Percentiles rank a stretch among this genome's conserved stretches.
These are phyloP conservation scores for Gnatocerus cornutus DNA, from an alignment of 2,888 invertebrate species.

Conservation along the genomic window DNA sequence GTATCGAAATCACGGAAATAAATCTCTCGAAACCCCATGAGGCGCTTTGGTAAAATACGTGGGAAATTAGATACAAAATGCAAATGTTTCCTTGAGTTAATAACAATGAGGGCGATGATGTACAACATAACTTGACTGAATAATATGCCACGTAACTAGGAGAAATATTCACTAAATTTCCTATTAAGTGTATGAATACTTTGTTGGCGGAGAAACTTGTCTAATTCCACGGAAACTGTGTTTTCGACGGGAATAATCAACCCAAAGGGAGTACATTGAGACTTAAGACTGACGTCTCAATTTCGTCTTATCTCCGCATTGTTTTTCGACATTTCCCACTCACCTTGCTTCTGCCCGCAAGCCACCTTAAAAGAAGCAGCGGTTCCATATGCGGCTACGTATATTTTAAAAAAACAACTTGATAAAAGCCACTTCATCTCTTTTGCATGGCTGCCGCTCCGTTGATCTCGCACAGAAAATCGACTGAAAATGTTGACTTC, in stretches of 20 bases:
- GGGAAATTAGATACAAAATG: conserved; percentile 42
- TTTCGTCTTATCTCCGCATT: conserved; percentile 53
- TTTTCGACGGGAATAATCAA: conserved; percentile 44
- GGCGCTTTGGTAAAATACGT: conserved; percentile 15
- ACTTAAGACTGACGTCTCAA: conserved; percentile 52
- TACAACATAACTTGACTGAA: conserved; percentile 9
- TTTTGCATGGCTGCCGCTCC: conserved; percentile 35
- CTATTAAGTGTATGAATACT: conserved; percentile 13
- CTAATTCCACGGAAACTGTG: conserved; percentile 38
- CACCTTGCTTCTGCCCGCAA: conserved; percentile 39
- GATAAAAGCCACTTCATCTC: conserved; percentile 44
- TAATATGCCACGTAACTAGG: conserved; percentile 7
- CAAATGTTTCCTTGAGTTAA: conserved; percentile 37
- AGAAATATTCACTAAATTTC: conserved; percentile 8
- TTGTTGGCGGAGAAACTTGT: conserved; percentile 21
- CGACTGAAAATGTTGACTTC: conserved; percentile 21
- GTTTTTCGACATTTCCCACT: conserved; percentile 53
- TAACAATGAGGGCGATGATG: conserved; percentile 20
- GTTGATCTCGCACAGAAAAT: conserved; percentile 28
- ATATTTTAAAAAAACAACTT: conserved; percentile 40
- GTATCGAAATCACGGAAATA: conserved; percentile 3
- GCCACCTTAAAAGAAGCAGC: conserved; percentile 31
- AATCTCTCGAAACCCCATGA: not conserved
- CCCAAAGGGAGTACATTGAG: conserved; percentile 42
- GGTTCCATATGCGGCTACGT: conserved; percentile 23